Percentiles rank a stretch among this genome's conserved stretches.
phyloP scores from a whole-genome alignment of 1,140 invertebrate species.

The Brachionus rotundiformis region DNA sequence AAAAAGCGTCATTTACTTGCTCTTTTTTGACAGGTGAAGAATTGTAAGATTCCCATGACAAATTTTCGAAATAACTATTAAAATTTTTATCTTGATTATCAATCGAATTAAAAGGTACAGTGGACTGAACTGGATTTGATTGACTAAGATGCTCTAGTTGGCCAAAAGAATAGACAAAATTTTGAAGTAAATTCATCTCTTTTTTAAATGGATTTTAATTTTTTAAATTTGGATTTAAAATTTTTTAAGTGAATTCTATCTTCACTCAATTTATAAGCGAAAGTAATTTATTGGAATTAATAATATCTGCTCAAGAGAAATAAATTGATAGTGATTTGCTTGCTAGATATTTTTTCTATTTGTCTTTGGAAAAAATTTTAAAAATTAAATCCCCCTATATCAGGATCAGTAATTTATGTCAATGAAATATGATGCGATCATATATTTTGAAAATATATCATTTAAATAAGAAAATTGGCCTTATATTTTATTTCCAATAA shows the following conservation, averaged over 20 bases:
- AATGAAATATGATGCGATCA: not conserved
- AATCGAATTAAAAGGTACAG: not conserved
- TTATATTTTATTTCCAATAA: not conserved
- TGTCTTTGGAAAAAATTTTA: not conserved
- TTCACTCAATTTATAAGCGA: not conserved
- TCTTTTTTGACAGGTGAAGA: not conserved
- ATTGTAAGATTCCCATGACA: not conserved
- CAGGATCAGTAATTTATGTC: not conserved
- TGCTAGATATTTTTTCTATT: not conserved
- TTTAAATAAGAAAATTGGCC: too few relatives aligned
- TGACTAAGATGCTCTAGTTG: not conserved
- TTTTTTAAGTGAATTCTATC: too few relatives aligned
- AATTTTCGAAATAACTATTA: not conserved
- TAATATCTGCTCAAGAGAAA: not conserved
- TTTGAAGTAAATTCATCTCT: conserved; percentile 46
- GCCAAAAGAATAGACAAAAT: conserved; percentile 45
- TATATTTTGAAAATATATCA: not conserved
- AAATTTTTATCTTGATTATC: not conserved
- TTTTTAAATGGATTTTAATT: not conserved
- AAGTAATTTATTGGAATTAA: not conserved
- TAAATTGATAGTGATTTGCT: not conserved
- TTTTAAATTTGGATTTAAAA: too few relatives aligned
- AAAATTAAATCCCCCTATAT: not conserved
- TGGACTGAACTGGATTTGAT: not conserved
- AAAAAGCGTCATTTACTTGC: not conserved